Conservation (phyloP, 1,140 invertebrate genomes). For the Neocloeon triangulifer region DNA sequence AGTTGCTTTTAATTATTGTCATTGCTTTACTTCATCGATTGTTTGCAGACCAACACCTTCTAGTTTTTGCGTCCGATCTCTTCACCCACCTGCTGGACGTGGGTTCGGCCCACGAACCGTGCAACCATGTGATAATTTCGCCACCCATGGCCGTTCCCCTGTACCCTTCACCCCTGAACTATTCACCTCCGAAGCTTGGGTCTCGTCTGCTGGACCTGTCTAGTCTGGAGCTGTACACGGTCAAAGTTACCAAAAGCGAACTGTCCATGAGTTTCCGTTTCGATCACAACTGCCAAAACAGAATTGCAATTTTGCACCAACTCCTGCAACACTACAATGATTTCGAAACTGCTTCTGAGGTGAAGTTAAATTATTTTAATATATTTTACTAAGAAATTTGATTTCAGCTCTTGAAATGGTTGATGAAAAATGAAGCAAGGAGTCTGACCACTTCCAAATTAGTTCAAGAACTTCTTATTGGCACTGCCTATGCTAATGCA, state of each 20-base stretch:
- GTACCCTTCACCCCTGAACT: no score
- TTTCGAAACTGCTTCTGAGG: conserved; percentile 40
- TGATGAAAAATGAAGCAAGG: no score
- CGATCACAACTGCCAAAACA: conserved; percentile 36
- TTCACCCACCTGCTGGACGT: conserved; percentile 63
- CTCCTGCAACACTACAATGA: conserved; percentile 50
- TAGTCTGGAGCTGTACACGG: conserved; percentile 40
- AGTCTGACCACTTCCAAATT: conserved; percentile 27
- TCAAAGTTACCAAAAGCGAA: conserved; percentile 33
- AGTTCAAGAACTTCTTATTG: conserved; percentile 55
- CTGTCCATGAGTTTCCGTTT: conserved; percentile 41
- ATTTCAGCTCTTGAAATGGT: conserved; percentile 24
- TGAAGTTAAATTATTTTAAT: no score
- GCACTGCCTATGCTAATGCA: conserved; percentile 41
- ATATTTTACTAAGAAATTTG: no score
- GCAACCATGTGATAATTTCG: no score
- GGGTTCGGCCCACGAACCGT: conserved; percentile 52
- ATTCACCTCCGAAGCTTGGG: no score
- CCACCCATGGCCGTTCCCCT: no score
- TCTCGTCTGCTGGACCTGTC: conserved; percentile 41
- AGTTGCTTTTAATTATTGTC: background rate
- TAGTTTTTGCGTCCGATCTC: conserved; percentile 50
- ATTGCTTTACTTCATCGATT: background rate
- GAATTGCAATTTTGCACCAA: conserved; percentile 53
- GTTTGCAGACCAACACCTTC: conserved; percentile 39